Evolutionary conservation across 2,113 vertebrate species (phyloP).

Genomic region (Butorides virescens): DNA sequence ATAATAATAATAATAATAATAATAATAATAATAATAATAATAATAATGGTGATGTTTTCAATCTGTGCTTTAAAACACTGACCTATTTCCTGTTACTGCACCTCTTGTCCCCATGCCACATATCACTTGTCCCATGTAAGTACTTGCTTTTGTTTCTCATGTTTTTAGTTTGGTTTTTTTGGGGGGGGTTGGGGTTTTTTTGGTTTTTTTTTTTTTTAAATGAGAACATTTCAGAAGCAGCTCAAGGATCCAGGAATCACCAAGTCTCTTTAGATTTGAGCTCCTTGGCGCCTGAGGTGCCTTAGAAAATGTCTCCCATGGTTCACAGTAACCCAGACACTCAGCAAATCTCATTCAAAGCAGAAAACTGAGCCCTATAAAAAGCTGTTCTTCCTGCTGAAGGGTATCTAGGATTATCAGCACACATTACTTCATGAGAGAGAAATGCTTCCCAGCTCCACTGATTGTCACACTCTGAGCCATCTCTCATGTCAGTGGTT

Average conservation of each 20-base stretch:
- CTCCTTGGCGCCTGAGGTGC: not conserved
- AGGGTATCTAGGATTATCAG: slow-evolving; percentile 27
- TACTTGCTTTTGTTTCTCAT: not conserved
- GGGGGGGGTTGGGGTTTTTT: no score
- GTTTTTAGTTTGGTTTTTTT: not conserved
- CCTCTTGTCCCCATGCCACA: not conserved
- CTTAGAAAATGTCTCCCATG: not conserved
- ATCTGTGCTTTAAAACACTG: not conserved
- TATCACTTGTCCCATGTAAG: not conserved
- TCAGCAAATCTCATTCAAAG: slow-evolving; percentile 19
- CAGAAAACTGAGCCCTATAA: not conserved
- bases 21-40: no score
- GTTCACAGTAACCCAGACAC: not conserved
- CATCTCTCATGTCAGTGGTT: not conserved
- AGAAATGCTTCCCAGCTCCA: slow-evolving; percentile 24
- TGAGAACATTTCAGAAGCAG: not conserved
- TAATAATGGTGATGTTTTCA: not conserved
- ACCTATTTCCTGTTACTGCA: not conserved
- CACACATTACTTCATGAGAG: slow-evolving; percentile 33
- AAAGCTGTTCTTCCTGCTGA: not conserved
- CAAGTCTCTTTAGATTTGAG: not conserved
- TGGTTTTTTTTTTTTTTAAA: not conserved
- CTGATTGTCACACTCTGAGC: not conserved
- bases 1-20: not conserved
- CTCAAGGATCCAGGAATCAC: not conserved